phyloP scores from a whole-genome alignment of 1,140 invertebrate genomes.

The Gonatopus flavifemur region DNA sequence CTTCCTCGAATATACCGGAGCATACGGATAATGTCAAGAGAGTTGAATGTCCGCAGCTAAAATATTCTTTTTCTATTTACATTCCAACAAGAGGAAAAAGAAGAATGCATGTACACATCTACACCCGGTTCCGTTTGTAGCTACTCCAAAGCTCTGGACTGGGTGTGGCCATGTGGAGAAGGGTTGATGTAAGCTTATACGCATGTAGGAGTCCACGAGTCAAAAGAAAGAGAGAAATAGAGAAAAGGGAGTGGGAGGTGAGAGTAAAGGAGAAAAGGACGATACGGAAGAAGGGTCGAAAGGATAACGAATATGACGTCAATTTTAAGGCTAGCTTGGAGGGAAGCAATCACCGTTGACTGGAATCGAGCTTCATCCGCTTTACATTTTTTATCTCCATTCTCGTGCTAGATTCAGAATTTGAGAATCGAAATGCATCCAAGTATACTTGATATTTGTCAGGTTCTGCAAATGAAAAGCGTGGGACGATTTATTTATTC shows the following conservation, averaged over 20 bases:
- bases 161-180: slow-evolving; percentile 37
- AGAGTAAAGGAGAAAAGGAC: too few relatives aligned
- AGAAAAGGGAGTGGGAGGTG: slow-evolving; percentile 23
- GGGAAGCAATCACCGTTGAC: slow-evolving; percentile 49
- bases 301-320: slow-evolving; percentile 58
- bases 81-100: slow-evolving; percentile 22
- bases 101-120: not conserved
- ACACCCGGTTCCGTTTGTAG: slow-evolving; percentile 25
- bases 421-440: too few relatives aligned
- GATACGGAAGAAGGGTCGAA: slow-evolving; percentile 51
- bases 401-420: slow-evolving; percentile 35
- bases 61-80: slow-evolving; percentile 21
- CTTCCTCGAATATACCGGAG: not conserved
- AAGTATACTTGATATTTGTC: too few relatives aligned
- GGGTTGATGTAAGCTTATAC: slow-evolving; percentile 41
- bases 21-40: not conserved
- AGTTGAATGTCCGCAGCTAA: not conserved
- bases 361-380: slow-evolving; percentile 34
- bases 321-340: slow-evolving; percentile 51
- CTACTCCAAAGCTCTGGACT: slow-evolving; percentile 24
- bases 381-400: slow-evolving; percentile 15
- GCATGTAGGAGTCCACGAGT: slow-evolving; percentile 35
- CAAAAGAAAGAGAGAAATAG: slow-evolving; percentile 15
- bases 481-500: too few relatives aligned
- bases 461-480: too few relatives aligned